Percentiles rank a stretch among this genome's conserved stretches.
Evolutionary conservation across 2,797 vertebrate species (phyloP).

Genomic region (Heteromormyrus szaboi): DNA sequence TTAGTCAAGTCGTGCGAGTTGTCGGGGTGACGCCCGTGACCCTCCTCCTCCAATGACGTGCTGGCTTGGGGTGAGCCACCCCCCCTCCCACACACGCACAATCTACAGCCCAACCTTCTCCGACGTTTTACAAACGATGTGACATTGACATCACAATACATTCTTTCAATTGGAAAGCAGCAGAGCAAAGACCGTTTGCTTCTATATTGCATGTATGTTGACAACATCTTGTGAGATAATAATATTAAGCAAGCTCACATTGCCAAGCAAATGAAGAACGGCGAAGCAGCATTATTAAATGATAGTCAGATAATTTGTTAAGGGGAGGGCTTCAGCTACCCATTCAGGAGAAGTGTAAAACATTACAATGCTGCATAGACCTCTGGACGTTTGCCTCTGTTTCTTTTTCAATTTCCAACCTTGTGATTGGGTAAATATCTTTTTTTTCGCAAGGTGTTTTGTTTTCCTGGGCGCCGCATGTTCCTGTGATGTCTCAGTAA

Average conservation of each 20-base stretch:
- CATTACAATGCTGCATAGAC: not conserved
- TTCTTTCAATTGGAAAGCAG: slow-evolving; percentile 53
- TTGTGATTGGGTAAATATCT: not conserved
- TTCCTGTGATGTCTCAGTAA: not conserved
- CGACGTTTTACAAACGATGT: not conserved
- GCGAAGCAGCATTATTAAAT: not conserved
- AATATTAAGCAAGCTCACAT: slow-evolving; percentile 15
- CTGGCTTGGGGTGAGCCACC: not conserved
- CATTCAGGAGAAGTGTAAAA: not conserved
- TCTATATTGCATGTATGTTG: slow-evolving; percentile 24
- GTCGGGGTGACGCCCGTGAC: not conserved
- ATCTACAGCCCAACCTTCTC: not conserved
- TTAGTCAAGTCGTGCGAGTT: not conserved
- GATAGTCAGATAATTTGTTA: slow-evolving; percentile 7
- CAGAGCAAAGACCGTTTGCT: slow-evolving; percentile 30
- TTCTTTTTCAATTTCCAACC: not conserved
- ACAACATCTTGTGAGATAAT: slow-evolving; percentile 20
- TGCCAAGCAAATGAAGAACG: not conserved
- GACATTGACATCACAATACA: slow-evolving; percentile 1
- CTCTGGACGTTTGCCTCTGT: not conserved
- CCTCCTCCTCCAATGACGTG: not conserved
- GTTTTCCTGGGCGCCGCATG: not conserved
- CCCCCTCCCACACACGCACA: not conserved
- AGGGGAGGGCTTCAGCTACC: not conserved
- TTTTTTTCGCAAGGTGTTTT: not conserved